Percentiles rank a stretch among this genome's conserved stretches.
Evolutionary conservation across 2,113 vertebrate species (phyloP).

Genomic region (Sporophila hypoxantha): DNA sequence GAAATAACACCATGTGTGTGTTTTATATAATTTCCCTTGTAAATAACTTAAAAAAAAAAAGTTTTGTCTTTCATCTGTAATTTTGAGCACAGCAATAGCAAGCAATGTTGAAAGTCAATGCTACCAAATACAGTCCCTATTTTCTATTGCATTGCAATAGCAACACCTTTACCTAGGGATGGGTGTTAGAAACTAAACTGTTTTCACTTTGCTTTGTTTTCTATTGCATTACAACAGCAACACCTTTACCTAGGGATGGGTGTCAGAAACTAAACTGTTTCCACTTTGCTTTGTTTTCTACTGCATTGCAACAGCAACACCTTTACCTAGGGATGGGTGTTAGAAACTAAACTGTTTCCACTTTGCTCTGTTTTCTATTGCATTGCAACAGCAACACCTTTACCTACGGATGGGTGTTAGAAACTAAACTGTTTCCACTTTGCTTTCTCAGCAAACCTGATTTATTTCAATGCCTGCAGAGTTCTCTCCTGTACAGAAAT

Average conservation of each 20-base stretch:
- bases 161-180: neutral
- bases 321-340: neutral
- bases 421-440: neutral
- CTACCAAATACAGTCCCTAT: neutral
- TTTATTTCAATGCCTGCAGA: neutral
- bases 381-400: neutral
- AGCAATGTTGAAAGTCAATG: neutral
- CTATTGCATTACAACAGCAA: neutral
- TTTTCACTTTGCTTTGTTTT: neutral
- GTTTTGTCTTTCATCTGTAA: neutral
- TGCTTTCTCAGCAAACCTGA: neutral
- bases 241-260: neutral
- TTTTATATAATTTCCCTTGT: neutral
- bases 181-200: neutral
- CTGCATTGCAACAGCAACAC: neutral
- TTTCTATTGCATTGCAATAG: neutral
- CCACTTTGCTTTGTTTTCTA: neutral
- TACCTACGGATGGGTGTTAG: neutral
- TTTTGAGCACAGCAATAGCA: neutral
- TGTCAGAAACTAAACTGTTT: neutral
- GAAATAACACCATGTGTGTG: rapidly evolving
- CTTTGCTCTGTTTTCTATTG: neutral
- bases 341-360: neutral
- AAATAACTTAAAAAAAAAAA: neutral
- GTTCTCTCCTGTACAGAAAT: neutral